phyloP scores from a whole-genome alignment of 2,113 vertebrate genomes.

The Hypomesus transpacificus region DNA sequence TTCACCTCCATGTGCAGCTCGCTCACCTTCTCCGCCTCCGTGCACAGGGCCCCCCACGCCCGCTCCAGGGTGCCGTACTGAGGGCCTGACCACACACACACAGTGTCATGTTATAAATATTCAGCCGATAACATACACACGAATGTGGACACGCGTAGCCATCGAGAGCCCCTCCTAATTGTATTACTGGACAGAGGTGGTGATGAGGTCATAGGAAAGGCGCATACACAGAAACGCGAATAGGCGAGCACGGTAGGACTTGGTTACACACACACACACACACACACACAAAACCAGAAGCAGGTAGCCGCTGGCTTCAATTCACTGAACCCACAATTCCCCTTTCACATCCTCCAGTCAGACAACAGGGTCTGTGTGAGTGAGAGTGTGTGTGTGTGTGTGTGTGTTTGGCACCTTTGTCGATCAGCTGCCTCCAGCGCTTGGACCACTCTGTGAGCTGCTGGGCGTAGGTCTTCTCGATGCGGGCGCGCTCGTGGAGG shows the following conservation, averaged over 20 bases:
- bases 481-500: slow-evolving; percentile 89
- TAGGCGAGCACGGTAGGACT: too few species aligned
- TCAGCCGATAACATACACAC: too few species aligned
- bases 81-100: slow-evolving; percentile 75
- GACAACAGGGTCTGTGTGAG: neutral
- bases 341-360: neutral
- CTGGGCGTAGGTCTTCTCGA: slow-evolving; percentile 91
- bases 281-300: neutral
- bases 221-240: too few species aligned
- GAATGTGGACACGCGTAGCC: too few species aligned
- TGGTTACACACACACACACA: neutral
- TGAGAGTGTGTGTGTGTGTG: neutral
- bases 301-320: neutral
- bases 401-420: slow-evolving; percentile 79
- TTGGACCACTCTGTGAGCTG: slow-evolving; percentile 97
- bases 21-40: slow-evolving; percentile 93
- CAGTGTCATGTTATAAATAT: neutral
- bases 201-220: too few species aligned
- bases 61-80: slow-evolving; percentile 94
- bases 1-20: slow-evolving; percentile 96
- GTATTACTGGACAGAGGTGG: too few species aligned
- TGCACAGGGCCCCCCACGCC: slow-evolving; percentile 89
- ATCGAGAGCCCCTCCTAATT: too few species aligned
- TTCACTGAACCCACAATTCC: neutral
- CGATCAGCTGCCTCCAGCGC: slow-evolving; percentile 91